Base-by-base conservation (phyloP, 2,888 invertebrate species). In the Biston stratarius region DNA sequence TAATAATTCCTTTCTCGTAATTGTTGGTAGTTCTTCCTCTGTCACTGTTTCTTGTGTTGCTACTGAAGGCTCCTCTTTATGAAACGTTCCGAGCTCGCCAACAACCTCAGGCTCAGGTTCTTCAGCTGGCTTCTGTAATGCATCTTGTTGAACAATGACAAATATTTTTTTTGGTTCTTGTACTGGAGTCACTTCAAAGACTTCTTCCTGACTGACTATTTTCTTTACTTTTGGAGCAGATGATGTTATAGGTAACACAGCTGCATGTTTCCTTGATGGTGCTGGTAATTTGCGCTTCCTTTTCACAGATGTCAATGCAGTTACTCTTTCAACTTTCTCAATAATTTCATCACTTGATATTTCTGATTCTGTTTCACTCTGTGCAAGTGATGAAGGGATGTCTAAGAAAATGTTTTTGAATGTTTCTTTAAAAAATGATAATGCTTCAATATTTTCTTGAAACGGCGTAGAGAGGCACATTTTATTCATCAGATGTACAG, bases 401-500 rank as follows among this genome's bases (percentile, higher is more conserved):
- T 86, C 82, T 48, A 81, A 58, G 72, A 91, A 92, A 24, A 81
- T 82, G n/a, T 83, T 73, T 55, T 76, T 82, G 67, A 89, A 93
- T 36, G 75, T 85, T 65, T 91, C 85, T 78, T 89, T 90, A 61
- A 94, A 92, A 73, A 81, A 86, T 7, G 74, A 60, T 9, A 85
- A 15, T 12, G 89, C 84, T 72, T 86, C 83, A 36, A 79, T 72
- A 71, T 94, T 93, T 51, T 94, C 83, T 74, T 89, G 95, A 90
- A 99, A 99, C 0, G 99, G 99, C 51, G 96, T 95, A 15, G 97
- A 96, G 57, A 99, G 88, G 85, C 97, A 97, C 98, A 99, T 98
- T 89, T 97, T 97, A 85, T 99, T 99, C 99, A 99, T 99, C 61
- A 99, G 94, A 91, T 99, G 99, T 55, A 99, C 83, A 10, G 97